These are phyloP conservation scores for Pandemis corylana DNA, from an alignment of 2,888 invertebrate species.

Conservation along the genomic window DNA sequence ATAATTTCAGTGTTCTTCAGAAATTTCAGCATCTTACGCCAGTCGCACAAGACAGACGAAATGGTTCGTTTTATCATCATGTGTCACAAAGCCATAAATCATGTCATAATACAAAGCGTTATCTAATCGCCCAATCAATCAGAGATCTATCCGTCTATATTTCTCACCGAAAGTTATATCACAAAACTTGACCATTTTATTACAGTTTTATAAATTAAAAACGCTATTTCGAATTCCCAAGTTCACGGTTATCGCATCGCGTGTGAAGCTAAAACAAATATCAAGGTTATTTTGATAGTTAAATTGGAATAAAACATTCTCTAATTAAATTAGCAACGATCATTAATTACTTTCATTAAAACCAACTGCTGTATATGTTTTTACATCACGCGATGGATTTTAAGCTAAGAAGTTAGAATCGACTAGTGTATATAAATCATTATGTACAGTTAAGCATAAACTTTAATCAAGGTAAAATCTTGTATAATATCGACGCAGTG, in stretches of 20 bases:
- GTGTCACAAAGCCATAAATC: not conserved
- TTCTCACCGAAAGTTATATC: not conserved
- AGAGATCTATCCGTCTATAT: conserved; percentile 6
- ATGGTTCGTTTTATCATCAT: not conserved
- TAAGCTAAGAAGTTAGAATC: not conserved
- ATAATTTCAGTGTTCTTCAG: not conserved
- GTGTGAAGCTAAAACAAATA: conserved; percentile 4
- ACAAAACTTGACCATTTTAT: not conserved
- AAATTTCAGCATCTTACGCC: not conserved
- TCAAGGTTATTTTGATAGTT: not conserved
- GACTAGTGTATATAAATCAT: not conserved
- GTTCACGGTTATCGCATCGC: conserved; percentile 5
- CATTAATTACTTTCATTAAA: not conserved
- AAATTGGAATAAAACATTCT: not conserved
- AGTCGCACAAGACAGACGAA: not conserved
- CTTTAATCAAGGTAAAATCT: no score
- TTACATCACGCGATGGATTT: not conserved
- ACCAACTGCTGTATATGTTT: not conserved
- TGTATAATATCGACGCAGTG: no score
- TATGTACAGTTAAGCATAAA: not conserved
- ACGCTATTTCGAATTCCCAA: not conserved
- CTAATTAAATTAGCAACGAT: not conserved
- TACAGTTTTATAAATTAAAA: conserved; percentile 9
- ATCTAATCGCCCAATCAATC: conserved; percentile 6
- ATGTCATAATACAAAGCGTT: not conserved